These are phyloP conservation scores for Ostrea edulis DNA, from an alignment of 1,140 invertebrate genomes.

Conservation along the genomic window DNA sequence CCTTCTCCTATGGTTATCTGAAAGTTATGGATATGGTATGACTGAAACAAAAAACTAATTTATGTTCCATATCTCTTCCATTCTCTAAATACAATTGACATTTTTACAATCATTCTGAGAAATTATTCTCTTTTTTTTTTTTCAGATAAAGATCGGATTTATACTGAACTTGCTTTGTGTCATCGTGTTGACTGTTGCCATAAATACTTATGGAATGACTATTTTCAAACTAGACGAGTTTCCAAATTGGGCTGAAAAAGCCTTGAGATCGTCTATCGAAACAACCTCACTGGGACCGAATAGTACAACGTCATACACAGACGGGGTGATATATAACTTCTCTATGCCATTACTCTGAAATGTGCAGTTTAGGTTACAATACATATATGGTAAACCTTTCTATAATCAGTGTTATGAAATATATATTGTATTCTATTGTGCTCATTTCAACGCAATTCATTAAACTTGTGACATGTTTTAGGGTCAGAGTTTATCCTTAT, in stretches of 20 bases:
- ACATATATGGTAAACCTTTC: too few relatives aligned
- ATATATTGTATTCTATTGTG: too few relatives aligned
- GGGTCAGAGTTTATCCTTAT: too few relatives aligned
- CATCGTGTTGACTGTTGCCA: conserved; percentile 84
- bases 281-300: background rate
- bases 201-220: conserved; percentile 83
- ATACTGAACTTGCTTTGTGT: conserved; percentile 89
- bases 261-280: background rate
- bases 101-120: background rate
- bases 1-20: conserved; percentile 82
- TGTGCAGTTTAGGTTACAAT: too few relatives aligned
- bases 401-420: too few relatives aligned
- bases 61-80: too few relatives aligned
- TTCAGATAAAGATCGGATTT: conserved; percentile 85
- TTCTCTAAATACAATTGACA: background rate
- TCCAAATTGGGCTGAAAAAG: conserved; percentile 45
- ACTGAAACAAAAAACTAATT: background rate
- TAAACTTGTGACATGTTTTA: too few relatives aligned
- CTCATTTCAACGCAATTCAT: too few relatives aligned
- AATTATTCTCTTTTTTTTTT: conserved; percentile 44
- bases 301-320: background rate
- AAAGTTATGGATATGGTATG: conserved; percentile 78
- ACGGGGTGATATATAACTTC: background rate
- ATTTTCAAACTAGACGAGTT: conserved; percentile 70
- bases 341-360: background rate